Conservation (phyloP, 2,888 invertebrate species). For the Drosophila borborema region DNA sequence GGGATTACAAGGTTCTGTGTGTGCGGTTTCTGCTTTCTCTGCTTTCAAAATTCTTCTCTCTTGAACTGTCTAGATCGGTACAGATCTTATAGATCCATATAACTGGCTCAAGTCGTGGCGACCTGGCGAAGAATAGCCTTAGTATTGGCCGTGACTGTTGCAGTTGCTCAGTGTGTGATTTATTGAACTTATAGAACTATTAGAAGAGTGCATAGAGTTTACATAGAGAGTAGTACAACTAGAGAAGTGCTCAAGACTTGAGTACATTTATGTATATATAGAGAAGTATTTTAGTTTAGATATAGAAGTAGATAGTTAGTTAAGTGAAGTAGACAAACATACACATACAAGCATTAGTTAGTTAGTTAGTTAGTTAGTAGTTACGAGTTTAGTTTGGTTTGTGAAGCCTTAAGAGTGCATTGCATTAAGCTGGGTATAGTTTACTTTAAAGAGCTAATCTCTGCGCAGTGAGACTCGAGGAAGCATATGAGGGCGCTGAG, state of each 20-base stretch:
- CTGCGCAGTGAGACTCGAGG: slow-evolving; percentile 14
- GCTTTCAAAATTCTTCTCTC: slow-evolving; percentile 42
- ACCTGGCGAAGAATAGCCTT: slow-evolving; percentile 21
- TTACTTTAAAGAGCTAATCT: slow-evolving; percentile 23
- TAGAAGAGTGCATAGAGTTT: slow-evolving; percentile 41
- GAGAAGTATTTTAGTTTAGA: slow-evolving; percentile 21
- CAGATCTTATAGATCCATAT: slow-evolving; percentile 8
- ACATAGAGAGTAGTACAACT: slow-evolving; percentile 36
- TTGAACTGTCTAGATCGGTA: slow-evolving; percentile 21
- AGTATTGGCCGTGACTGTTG: slow-evolving; percentile 1
- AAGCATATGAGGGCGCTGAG: slow-evolving; percentile 27
- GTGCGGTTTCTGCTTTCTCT: slow-evolving; percentile 81
- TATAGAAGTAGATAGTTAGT: slow-evolving; percentile 44
- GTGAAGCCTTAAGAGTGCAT: slow-evolving; percentile 49
- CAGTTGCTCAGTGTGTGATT: slow-evolving; percentile 30
- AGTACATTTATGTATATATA: slow-evolving; percentile 19
- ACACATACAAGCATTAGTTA: slow-evolving; percentile 62
- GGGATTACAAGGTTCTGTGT: slow-evolving; percentile 86
- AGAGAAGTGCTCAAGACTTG: slow-evolving; percentile 46
- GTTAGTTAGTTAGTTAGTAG: slow-evolving; percentile 32
- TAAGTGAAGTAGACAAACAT: slow-evolving; percentile 64
- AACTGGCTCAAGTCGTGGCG: slow-evolving; percentile 37
- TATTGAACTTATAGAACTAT: slow-evolving; percentile 39
- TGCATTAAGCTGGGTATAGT: slow-evolving; percentile 35
- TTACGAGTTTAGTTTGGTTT: slow-evolving; percentile 36